Base-by-base conservation (phyloP, 2,797 vertebrate genomes). In the Leontocebus nigricollis region DNA sequence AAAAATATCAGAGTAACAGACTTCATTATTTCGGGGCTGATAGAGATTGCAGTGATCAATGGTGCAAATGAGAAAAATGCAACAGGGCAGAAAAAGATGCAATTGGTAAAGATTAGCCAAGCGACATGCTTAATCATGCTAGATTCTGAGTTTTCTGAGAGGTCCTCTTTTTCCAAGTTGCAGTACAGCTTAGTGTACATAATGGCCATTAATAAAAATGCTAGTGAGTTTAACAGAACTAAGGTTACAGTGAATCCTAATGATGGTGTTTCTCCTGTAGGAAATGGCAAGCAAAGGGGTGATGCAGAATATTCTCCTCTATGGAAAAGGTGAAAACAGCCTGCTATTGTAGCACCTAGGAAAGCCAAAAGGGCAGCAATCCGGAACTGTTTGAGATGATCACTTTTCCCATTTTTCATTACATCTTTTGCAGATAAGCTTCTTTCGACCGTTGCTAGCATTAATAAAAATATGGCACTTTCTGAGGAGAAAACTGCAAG, bases 31-130 rank as follows among this genome's bases (percentile, higher is more conserved):
- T 99, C 99, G 0, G 99, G 99, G 95, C 99, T 99, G 48, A 99
- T 99, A 0, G 99, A 99, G 64, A 99, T 98, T 0, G 99, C 99
- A 0, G 99, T 99, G 98, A 99, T 98, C 83, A 99, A 95, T 0
- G 99, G 99, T 2, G 99, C 99, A 22, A 99, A 99, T 0, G 99
- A 99, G 98, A 99, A 99, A 13, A 99, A 99, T 0, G 99, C 99
- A 64, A 99, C 99, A 0, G 99, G 99, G 98, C 99, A 99, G 99
- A 99, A 99, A 95, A 99, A 99, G 98, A 99, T 99, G 98, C 99
- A 99, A 98, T 99, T 99, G 84, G 99, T 99, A 98, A 99, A 99
- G 98, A 99, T 99, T 3, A 99, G 99, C 99, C 99, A 99, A 87
- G 99, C 99, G 0, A 99, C 99, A 1, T 99, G 99, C 88, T 99